Base-by-base conservation (phyloP, 2,113 vertebrate genomes). In the Seriola dumerili region DNA sequence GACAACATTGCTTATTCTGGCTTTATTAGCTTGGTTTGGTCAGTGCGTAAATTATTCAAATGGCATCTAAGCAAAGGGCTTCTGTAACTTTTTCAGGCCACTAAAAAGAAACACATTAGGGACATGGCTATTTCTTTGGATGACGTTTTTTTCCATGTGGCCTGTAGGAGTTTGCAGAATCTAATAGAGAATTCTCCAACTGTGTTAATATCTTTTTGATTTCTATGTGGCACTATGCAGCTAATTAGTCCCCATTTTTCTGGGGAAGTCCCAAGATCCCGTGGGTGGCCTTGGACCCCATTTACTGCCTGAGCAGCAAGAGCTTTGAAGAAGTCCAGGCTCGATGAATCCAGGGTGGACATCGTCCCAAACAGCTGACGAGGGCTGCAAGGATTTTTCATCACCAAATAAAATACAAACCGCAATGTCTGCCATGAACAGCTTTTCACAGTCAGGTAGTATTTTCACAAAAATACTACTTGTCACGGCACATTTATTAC, bases 401-500 rank as follows among this genome's bases (percentile, higher is more conserved):
- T 52, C 86, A 69, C 58, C 66, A 83, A 72, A 87, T 82, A 57
- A 85, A 85, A 80, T 70, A 59, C 23, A 78, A 82, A 82, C 76
- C 42, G 10, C 68, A 68, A 17, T 4, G 5, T 65, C 68, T 87
- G 64, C 25, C 83, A 48, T 14, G 12, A 68, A 63, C 36, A 34
- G 48, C 76, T 78, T 79, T 81, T 83, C 77, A 82, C 66, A 73
- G 38, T 67, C 81, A 76, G 67, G 54, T 67, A 76, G 46, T 73
- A 44, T 69, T 83, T 86, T 73, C 63, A 83, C 78, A 66, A 23
- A 79, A 84, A 78, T 29, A 34, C 55, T 25, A 73, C 58, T 61
- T 42, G 50, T 87, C 72, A 80, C 25, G 63, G 84, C 90, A 77
- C 79, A 79, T 93, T 93, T 92, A 94, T 89, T 93, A 68, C 90